Percentiles rank a stretch among this genome's conserved stretches.
phyloP scores from a whole-genome alignment of 2,113 vertebrate genomes.

The Eudorcas thomsonii region DNA sequence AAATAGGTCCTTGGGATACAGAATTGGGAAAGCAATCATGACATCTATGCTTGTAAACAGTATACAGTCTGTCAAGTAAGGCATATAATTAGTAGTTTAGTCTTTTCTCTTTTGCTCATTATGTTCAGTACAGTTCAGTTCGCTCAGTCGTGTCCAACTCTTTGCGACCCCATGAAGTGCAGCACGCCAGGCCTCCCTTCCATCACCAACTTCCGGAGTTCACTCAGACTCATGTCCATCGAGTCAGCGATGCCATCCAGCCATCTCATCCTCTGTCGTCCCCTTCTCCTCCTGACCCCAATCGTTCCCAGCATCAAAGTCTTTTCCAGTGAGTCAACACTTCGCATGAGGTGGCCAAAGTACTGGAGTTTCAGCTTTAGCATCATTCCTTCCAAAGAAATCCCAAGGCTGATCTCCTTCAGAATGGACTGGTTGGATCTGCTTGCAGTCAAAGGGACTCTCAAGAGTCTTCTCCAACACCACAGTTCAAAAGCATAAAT shows the following conservation, averaged over 20 bases:
- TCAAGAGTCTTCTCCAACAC: too few species aligned
- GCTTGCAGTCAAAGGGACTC: too few species aligned
- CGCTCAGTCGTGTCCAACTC: accelerated
- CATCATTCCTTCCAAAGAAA: too few species aligned
- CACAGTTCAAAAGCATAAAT: too few species aligned
- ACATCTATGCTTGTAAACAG: not conserved
- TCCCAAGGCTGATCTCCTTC: too few species aligned
- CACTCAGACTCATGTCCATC: not conserved
- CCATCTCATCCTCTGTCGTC: too few species aligned
- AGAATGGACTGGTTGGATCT: too few species aligned
- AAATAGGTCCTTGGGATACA: not conserved
- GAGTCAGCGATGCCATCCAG: not conserved
- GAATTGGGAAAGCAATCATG: not conserved
- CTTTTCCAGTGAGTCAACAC: too few species aligned
- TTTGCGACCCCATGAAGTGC: not conserved
- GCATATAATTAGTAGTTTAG: not conserved
- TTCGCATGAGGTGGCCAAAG: too few species aligned
- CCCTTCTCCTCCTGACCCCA: too few species aligned
- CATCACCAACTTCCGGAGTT: not conserved
- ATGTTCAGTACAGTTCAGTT: not conserved
- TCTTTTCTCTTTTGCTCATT: not conserved
- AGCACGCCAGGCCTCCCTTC: not conserved
- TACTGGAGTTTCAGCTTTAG: too few species aligned
- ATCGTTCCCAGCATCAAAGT: too few species aligned
- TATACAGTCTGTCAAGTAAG: not conserved